phyloP scores from a whole-genome alignment of 1,140 invertebrate genomes.

The Homalodisca vitripennis region DNA sequence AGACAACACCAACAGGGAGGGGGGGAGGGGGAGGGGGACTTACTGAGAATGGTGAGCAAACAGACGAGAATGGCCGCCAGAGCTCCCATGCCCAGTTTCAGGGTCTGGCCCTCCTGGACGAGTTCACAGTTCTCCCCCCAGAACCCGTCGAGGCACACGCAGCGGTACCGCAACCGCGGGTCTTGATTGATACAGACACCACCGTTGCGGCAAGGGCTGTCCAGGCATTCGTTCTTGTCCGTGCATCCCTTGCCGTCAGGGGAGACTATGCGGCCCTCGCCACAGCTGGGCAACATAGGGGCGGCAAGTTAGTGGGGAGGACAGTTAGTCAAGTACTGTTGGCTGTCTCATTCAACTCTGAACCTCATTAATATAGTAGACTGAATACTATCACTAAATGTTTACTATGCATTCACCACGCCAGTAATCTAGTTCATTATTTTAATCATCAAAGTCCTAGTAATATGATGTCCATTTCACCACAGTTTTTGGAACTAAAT shows the following conservation, averaged over 20 bases:
- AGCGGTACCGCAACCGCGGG: conserved; percentile 76
- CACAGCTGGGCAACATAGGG: conserved; percentile 63
- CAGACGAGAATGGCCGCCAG: conserved; percentile 91
- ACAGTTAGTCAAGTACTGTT: too few species aligned
- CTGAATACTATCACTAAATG: too few species aligned
- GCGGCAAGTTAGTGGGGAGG: neutral
- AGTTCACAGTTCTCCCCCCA: conserved; percentile 93
- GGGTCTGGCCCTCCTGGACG: conserved; percentile 86
- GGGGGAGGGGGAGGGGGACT: conserved; percentile 47
- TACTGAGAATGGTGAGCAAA: conserved; percentile 91
- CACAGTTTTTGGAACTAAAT: too few species aligned
- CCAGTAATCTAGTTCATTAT: too few species aligned
- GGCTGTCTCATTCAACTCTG: too few species aligned
- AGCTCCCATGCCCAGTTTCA: conserved; percentile 91
- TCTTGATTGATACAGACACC: conserved; percentile 87
- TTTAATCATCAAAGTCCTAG: too few species aligned
- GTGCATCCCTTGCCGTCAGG: conserved; percentile 86
- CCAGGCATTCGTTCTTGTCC: conserved; percentile 92
- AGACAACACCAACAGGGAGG: neutral
- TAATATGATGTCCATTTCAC: too few species aligned
- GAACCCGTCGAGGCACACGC: conserved; percentile 86
- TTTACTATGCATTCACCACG: too few species aligned
- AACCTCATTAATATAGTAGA: too few species aligned
- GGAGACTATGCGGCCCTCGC: conserved; percentile 84
- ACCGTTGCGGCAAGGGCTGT: conserved; percentile 88